Percentiles rank a stretch among this genome's conserved stretches.
phyloP scores from a whole-genome alignment of 2,888 invertebrate species.

The Ditula angustiorana region DNA sequence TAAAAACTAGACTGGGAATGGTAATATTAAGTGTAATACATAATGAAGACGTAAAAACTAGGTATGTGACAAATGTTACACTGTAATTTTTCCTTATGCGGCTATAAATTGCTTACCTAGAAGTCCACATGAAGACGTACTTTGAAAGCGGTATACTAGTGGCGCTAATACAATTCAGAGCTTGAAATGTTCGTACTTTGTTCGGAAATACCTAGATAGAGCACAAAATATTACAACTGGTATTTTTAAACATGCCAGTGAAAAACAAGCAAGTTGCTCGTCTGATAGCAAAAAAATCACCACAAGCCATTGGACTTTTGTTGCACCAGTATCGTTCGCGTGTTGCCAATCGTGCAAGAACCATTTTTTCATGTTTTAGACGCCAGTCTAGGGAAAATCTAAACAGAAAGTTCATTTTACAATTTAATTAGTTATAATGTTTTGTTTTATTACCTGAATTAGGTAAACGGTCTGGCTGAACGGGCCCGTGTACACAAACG shows the following conservation, averaged over 20 bases:
- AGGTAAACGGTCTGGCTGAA: slow-evolving; percentile 63
- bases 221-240: background rate
- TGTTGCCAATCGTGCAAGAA: too few species aligned
- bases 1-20: background rate
- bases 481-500: slow-evolving; percentile 61
- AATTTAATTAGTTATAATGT: too few species aligned
- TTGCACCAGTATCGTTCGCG: too few species aligned
- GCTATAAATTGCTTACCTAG: slow-evolving; percentile 50
- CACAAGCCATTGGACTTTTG: too few species aligned
- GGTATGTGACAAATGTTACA: background rate
- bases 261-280: too few species aligned
- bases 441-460: slow-evolving; percentile 18
- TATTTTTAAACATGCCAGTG: too few species aligned
- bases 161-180: slow-evolving; percentile 62
- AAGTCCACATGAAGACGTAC: slow-evolving; percentile 64
- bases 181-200: slow-evolving; percentile 60
- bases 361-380: too few species aligned
- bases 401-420: too few species aligned
- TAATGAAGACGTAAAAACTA: too few species aligned
- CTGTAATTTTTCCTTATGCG: background rate
- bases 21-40: too few species aligned
- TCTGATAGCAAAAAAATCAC: too few species aligned
- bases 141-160: slow-evolving; percentile 64
- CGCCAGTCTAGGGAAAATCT: too few species aligned
- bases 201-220: slow-evolving; percentile 58